Evolutionary conservation across 2,113 vertebrate genomes (phyloP).

Genomic region (Corythornis madagascariensis): DNA sequence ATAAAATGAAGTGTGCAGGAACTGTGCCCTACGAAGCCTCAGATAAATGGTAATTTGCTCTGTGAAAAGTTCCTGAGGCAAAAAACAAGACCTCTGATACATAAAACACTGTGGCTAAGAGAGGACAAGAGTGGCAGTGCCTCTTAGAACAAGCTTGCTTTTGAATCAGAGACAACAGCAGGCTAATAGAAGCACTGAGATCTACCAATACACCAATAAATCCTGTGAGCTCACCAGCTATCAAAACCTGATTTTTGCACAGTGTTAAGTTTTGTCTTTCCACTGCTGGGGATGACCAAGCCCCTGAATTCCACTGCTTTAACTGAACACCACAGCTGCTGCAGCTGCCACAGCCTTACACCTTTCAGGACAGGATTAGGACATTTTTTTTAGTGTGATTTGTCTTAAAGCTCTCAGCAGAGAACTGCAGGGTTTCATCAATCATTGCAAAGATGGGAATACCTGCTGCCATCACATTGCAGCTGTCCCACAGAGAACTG

Average conservation of each 20-base stretch:
- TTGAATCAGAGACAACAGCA: background rate
- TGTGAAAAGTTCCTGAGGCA: constrained; percentile 55
- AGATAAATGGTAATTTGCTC: constrained; percentile 64
- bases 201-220: background rate
- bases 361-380: background rate
- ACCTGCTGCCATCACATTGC: constrained; percentile 2
- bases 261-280: background rate
- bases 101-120: background rate
- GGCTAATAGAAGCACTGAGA: background rate
- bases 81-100: constrained; percentile 61
- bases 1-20: constrained; percentile 37
- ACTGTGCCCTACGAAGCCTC: constrained; percentile 25
- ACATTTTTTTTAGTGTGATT: constrained; percentile 1
- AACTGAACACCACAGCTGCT: background rate
- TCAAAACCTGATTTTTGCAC: background rate
- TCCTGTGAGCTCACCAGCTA: background rate
- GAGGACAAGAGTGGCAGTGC: background rate
- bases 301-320: background rate
- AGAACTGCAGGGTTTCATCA: background rate
- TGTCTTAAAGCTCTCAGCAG: background rate
- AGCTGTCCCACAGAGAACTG: constrained; percentile 30
- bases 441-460: constrained; percentile 16
- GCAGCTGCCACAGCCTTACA: background rate
- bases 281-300: too few relatives aligned
- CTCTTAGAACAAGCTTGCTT: background rate